Evolutionary conservation across 2,113 vertebrate genomes (phyloP).

Genomic region (Poeciliopsis turrubarensis): DNA sequence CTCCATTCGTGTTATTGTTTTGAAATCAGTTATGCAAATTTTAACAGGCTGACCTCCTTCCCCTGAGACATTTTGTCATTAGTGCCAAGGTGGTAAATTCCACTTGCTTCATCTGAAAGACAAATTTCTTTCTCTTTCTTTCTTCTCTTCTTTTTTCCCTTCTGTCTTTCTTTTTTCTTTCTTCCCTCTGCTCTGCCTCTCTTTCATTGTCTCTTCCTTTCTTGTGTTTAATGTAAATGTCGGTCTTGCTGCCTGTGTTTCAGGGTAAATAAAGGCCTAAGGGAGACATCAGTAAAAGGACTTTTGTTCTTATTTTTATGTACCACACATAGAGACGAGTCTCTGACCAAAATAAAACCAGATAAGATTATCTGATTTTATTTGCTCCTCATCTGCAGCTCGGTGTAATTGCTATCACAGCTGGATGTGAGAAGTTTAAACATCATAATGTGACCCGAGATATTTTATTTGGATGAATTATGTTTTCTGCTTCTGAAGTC

Average conservation of each 20-base stretch:
- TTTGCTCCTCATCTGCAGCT: background rate
- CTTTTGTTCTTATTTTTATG: conserved; percentile 37
- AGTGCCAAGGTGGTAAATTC: conserved; percentile 57
- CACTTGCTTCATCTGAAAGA: conserved; percentile 28
- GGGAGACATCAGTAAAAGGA: conserved; percentile 48
- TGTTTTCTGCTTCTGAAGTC: too few species aligned
- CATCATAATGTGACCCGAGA: too few species aligned
- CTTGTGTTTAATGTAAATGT: conserved; percentile 72
- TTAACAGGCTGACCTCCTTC: conserved; percentile 41
- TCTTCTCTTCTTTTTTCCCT: conserved; percentile 22
- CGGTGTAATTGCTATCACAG: too few species aligned
- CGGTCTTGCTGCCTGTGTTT: conserved; percentile 79
- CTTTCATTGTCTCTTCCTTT: conserved; percentile 18
- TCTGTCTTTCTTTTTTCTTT: conserved; percentile 50
- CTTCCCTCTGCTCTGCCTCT: conserved; percentile 37
- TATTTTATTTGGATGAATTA: too few species aligned
- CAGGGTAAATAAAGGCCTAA: conserved; percentile 76
- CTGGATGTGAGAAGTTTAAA: too few species aligned
- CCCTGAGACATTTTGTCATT: conserved; percentile 28
- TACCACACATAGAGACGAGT: conserved; percentile 3
- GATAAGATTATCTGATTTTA: background rate
- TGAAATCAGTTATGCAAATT: conserved; percentile 74
- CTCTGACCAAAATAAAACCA: conserved; percentile 6
- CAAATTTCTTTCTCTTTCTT: background rate
- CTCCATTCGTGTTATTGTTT: conserved; percentile 25